A percentile compares a stretch with the other conserved stretches of the same genome.
Evolutionary conservation across 1,140 invertebrate species (phyloP).

Genomic region (Pteromalus puparum): DNA sequence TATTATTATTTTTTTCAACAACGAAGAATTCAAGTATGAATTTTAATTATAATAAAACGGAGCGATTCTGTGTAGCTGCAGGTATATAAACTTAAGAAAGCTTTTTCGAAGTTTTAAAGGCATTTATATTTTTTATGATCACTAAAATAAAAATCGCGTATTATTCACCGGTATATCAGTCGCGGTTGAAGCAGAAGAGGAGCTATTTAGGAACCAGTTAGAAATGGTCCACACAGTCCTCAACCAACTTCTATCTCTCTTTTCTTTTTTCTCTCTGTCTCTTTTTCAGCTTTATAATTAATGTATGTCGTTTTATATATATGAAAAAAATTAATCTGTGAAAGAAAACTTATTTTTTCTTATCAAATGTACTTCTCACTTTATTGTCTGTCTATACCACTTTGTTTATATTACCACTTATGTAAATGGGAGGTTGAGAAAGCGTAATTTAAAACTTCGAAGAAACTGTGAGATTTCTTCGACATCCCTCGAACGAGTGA

Average conservation of each 20-base stretch:
- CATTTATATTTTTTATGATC: background rate
- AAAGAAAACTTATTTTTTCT: conserved; percentile 14
- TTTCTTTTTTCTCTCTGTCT: conserved; percentile 53
- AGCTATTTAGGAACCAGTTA: conserved; percentile 62
- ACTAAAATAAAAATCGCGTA: background rate
- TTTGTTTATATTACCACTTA: conserved; percentile 21
- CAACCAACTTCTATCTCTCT: conserved; percentile 60
- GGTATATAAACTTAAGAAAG: background rate
- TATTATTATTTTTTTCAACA: background rate
- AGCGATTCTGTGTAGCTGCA: too few species aligned
- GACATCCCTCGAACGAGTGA: conserved; percentile 9
- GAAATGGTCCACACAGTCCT: conserved; percentile 73
- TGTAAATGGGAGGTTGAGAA: conserved; percentile 32
- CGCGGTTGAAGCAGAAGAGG: conserved; percentile 14
- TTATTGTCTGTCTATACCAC: conserved; percentile 31
- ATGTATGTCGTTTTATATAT: conserved; percentile 25
- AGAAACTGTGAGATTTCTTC: conserved; percentile 45
- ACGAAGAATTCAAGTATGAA: too few species aligned
- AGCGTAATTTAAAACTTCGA: conserved; percentile 53
- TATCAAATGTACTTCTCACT: conserved; percentile 26
- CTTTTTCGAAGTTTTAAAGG: conserved; percentile 51
- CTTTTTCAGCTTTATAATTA: conserved; percentile 44
- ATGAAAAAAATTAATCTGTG: background rate
- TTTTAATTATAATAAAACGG: too few species aligned
- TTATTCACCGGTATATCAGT: background rate